Evolutionary conservation across 2,797 vertebrate species (phyloP), one percentile per base, ranked within the genome.

Genomic region (Sebastes goodei): DNA sequence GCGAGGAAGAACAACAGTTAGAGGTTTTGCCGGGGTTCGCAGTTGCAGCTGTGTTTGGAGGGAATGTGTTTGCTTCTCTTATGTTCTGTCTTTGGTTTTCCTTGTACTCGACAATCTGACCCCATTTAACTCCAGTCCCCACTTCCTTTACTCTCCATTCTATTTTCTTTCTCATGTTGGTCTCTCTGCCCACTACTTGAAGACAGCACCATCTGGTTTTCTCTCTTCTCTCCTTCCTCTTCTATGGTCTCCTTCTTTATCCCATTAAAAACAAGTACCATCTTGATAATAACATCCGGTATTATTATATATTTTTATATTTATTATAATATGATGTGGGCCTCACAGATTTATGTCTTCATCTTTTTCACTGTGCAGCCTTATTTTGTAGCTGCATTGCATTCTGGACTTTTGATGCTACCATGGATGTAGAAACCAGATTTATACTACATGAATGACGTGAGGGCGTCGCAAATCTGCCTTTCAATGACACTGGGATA

Each of bases 41-140:
- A 89, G 78, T 82, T 88, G 81, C 91, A 92, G 91, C 91, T 92
- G 90, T 64, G 78, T 84, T 86, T 91, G 85, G 86, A 81, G 81
- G 32, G 59, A 74, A 69, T 62, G 85, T 77, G 71, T 91, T 88
- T 79, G 64, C 33, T 25, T 66, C 67, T 59, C 72, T 74, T 68
- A 52, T 61, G 66, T 59, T 78, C 67, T 57, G 71, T 61, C 46
- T 68, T 73, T 72, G 27, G 10, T 53, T 66, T 67, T 61, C 53
- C 33, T 74, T 32, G 2, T 17, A 10, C 46, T 75, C 29, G 11
- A 64, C 55, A 67, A n/a, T 76, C 68, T 69, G 33, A 75, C 49
- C 78, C 73, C 71, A 66, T 77, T 82, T 78, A 82, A 49, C 73
- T 76, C 33, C 62, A 74, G 27, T 65, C 72, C 56, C 21, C 52